Percentiles rank a stretch among this genome's conserved stretches.
Evolutionary conservation across 2,888 invertebrate species (phyloP).

Genomic region (Cephus nigrinus): DNA sequence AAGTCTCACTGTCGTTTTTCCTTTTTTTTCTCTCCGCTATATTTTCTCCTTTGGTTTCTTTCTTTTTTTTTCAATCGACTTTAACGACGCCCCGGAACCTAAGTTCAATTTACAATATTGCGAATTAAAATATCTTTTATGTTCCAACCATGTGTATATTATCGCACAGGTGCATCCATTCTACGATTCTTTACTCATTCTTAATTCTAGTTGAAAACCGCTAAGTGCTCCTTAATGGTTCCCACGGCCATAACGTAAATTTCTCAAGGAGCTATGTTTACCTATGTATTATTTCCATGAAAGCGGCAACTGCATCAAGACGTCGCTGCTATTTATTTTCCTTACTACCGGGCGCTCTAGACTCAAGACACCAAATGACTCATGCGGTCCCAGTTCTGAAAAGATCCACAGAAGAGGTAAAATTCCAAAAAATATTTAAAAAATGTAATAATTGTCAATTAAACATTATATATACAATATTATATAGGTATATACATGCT

Average conservation of each 20-base stretch:
- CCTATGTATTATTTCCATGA: slow-evolving; percentile 23
- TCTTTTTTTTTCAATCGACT: background rate
- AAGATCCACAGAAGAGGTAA: background rate
- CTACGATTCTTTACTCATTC: background rate
- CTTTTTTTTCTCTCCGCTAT: background rate
- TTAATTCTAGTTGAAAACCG: slow-evolving; percentile 16
- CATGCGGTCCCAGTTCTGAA: background rate
- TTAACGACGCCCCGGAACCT: background rate
- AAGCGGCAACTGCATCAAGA: slow-evolving; percentile 1
- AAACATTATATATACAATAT: background rate
- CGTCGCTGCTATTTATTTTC: slow-evolving; percentile 1
- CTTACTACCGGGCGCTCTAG: background rate
- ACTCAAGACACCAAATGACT: background rate
- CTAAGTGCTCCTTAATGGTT: slow-evolving; percentile 30
- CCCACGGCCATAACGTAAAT: slow-evolving; percentile 38
- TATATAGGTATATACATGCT: background rate
- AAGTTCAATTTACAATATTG: background rate
- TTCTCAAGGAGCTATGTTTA: slow-evolving; percentile 28
- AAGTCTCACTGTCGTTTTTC: slow-evolving; percentile 7
- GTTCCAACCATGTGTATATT: background rate
- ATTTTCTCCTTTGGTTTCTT: background rate
- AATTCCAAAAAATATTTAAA: background rate
- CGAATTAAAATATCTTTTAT: background rate
- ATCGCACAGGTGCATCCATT: background rate
- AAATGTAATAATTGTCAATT: background rate